A percentile compares a stretch with the other conserved stretches of the same genome.
These are phyloP conservation scores for Heliconius melpomene DNA, from an alignment of 1,140 invertebrate genomes.

Conservation along the genomic window DNA sequence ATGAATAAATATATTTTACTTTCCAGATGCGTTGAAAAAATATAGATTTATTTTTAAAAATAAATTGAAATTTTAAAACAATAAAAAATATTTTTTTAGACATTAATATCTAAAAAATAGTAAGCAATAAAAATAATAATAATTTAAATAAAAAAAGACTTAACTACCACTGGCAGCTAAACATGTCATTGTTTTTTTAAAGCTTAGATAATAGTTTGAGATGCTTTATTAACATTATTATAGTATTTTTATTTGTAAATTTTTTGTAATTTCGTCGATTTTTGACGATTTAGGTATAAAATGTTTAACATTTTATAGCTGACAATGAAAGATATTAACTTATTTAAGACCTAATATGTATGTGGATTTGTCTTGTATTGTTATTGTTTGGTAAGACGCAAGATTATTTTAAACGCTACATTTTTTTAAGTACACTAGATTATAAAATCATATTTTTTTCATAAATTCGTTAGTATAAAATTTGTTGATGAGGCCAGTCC, in stretches of 20 bases:
- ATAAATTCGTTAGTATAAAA: background rate
- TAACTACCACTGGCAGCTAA: conserved; percentile 12
- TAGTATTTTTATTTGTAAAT: background rate
- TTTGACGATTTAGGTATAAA: conserved; percentile 24
- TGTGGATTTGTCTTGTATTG: conserved; percentile 33
- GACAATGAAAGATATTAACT: conserved; percentile 16
- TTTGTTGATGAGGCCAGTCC: too few relatives aligned
- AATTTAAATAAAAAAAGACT: background rate
- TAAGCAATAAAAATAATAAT: background rate
- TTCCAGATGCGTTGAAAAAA: conserved; percentile 20
- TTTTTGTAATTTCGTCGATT: conserved; percentile 22
- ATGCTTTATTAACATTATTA: background rate
- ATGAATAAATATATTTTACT: conserved; percentile 51
- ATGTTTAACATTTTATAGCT: conserved; percentile 27
- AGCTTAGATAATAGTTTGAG: background rate
- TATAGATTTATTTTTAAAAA: background rate
- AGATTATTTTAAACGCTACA: background rate
- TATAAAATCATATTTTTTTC: background rate
- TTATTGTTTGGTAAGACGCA: conserved; percentile 29
- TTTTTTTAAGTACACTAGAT: background rate
- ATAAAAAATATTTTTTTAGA: too few relatives aligned
- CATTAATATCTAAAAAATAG: too few relatives aligned
- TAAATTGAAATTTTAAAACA: background rate
- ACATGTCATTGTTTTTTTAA: background rate
- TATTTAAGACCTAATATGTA: conserved; percentile 19